Evolutionary conservation across 2,888 invertebrate genomes (phyloP), one percentile per base, ranked within the genome.

Genomic region (Dynastes hyllus): DNA sequence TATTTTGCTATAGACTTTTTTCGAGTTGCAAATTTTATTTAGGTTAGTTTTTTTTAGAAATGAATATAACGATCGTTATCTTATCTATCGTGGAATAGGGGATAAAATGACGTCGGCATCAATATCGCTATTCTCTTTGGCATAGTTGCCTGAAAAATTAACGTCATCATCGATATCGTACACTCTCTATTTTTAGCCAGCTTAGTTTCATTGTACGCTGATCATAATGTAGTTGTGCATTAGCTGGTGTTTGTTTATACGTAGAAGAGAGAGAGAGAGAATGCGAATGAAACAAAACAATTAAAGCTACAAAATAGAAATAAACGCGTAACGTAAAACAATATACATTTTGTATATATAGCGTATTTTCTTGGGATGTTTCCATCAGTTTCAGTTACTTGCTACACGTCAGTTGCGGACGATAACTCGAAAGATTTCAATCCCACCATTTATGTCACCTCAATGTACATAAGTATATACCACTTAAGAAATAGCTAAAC

Each of bases 151-250:
- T 45, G 67, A 67, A 67, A 40, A 67, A 50, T 50, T 69, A 51
- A 69, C 69, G 53, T 51, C 69, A 69, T 69, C 51, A 29, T 51
- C 51, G 69, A 69, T 69, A 69, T 13, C 51, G 69, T 29, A 22
- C 27, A 9, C 40, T 22, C 16, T 69, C 69, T 63, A 63, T 63
- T 63, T 63, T 63, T 63, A 63, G 63, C 55, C 55, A 58, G 55
- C 32, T 32, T 63, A 63, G 63, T 63, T 29, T 32, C 63, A 63
- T 63, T 63, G 32, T 63, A 63, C 22, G 9, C 63, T 32, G 29
- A 32, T 63, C 63, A 32, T 32, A 58, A 63, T 63, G 63, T 63
- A 63, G 16, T 58, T 63, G 63, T 63, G 13, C 55, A 55, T 29
- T 32, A 32, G 13, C 13, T 37, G 29, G 29, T 69, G 69, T 69